A percentile compares a stretch with the other conserved stretches of the same genome.
phyloP scores from a whole-genome alignment of 1,140 invertebrate species.

The Halictus rubicundus region DNA sequence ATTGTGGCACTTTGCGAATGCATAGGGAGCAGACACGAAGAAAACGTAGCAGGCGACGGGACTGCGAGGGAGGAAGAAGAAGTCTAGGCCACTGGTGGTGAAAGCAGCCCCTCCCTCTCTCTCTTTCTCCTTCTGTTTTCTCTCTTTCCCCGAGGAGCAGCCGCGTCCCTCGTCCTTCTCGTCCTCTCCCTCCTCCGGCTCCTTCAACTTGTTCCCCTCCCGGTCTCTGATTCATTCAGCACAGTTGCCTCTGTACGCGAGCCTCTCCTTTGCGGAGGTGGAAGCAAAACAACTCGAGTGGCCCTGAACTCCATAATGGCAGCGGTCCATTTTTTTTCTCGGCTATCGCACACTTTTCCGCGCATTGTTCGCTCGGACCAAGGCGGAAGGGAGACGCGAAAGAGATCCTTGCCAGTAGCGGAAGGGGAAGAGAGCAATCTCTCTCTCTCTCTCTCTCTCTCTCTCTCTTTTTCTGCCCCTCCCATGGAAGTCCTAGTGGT shows the following conservation, averaged over 20 bases:
- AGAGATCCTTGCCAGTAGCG: background rate
- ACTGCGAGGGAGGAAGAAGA: slow-evolving; percentile 48
- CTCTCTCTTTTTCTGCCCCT: too few relatives aligned
- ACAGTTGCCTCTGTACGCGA: slow-evolving; percentile 66
- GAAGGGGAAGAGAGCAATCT: too few relatives aligned
- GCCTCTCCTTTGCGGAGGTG: slow-evolving; percentile 67
- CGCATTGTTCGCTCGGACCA: slow-evolving; percentile 60
- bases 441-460: too few relatives aligned
- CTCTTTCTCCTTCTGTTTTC: background rate
- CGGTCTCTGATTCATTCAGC: slow-evolving; percentile 64
- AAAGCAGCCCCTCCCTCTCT: slow-evolving; percentile 54
- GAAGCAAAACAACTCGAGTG: slow-evolving; percentile 69
- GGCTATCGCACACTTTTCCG: slow-evolving; percentile 66
- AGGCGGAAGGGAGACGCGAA: background rate
- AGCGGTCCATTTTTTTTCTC: slow-evolving; percentile 66
- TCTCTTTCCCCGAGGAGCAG: background rate
- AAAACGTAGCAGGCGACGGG: slow-evolving; percentile 49
- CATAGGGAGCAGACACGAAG: slow-evolving; percentile 53
- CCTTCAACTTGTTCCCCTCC: slow-evolving; percentile 26
- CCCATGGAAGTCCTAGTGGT: background rate
- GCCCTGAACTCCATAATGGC: slow-evolving; percentile 69
- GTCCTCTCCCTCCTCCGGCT: slow-evolving; percentile 38
- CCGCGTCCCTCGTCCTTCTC: slow-evolving; percentile 48
- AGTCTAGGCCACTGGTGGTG: slow-evolving; percentile 66
- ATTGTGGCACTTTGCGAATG: slow-evolving; percentile 60